Conservation (phyloP, 37 sponge, comb jelly and placozoan genomes). For the Cliona cf. orientalis region DNA sequence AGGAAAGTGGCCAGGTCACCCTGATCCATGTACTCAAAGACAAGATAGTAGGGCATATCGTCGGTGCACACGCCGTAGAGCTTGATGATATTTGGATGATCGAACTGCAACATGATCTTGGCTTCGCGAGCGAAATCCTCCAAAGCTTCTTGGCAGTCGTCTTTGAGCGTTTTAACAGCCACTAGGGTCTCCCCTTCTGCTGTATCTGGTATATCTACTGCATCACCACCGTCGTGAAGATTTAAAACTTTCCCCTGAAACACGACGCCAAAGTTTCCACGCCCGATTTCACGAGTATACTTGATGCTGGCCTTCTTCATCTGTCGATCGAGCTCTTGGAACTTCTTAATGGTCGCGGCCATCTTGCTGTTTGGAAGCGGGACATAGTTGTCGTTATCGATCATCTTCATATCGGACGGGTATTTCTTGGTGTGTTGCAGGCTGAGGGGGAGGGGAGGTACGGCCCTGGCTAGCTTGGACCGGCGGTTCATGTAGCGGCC, state of each 20-base stretch:
- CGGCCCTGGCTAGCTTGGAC: no score
- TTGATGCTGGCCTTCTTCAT: no score
- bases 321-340: no score
- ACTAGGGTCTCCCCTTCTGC: constrained; percentile 39
- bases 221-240: no score
- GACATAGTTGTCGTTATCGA: no score
- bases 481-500: no score
- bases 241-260: constrained; percentile 74
- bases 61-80: constrained; percentile 72
- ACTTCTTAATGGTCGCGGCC: background rate
- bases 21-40: constrained; percentile 91
- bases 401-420: no score
- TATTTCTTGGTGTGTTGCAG: no score
- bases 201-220: no score
- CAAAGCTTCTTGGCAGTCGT: constrained; percentile 41
- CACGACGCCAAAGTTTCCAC: constrained; percentile 86
- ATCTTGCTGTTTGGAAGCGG: no score
- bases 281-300: constrained; percentile 66
- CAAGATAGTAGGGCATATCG: constrained; percentile 74
- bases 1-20: constrained; percentile 85
- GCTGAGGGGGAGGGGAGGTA: no score
- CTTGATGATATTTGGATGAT: constrained; percentile 83
- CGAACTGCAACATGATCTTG: constrained; percentile 62
- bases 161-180: constrained; percentile 84
- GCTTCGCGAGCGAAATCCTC: constrained; percentile 78